These are phyloP conservation scores for Porites australiensis DNA, from an alignment of 64 coral and sea anemone genomes.

Conservation along the genomic window DNA sequence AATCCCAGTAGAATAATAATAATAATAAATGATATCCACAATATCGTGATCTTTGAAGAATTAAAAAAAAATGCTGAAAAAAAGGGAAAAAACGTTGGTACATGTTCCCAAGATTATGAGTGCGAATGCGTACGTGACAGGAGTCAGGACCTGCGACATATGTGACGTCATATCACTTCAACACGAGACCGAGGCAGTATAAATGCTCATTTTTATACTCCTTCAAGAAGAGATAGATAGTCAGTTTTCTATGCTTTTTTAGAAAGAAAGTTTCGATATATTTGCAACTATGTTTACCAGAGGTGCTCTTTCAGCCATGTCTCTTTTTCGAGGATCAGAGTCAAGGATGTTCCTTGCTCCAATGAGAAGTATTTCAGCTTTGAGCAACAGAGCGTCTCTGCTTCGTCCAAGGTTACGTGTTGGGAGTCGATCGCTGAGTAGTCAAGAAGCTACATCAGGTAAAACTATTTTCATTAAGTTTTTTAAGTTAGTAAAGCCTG, in stretches of 20 bases:
- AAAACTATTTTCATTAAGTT: neutral
- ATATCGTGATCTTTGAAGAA: no score
- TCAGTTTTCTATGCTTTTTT: neutral
- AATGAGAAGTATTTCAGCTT: neutral
- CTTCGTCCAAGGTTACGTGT: neutral
- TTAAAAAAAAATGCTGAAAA: no score
- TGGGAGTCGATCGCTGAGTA: neutral
- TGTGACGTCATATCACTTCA: conserved; percentile 4
- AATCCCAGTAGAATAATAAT: no score
- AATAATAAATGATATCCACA: no score
- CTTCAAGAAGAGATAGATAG: neutral
- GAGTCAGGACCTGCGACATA: neutral
- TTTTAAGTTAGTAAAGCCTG: neutral
- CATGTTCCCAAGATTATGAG: neutral
- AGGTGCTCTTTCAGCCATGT: neutral
- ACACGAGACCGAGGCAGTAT: conserved; percentile 12
- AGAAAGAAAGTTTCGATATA: neutral
- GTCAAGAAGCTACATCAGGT: conserved; percentile 14
- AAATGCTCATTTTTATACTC: neutral
- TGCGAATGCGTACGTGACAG: neutral
- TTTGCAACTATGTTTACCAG: conserved; percentile 5
- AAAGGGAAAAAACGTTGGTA: neutral
- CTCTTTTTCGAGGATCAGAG: conserved; percentile 1
- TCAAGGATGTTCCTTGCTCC: neutral
- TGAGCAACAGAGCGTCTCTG: neutral